Evolutionary conservation across 2,888 invertebrate genomes (phyloP), one percentile per base, ranked within the genome.

Genomic region (Proisotoma minuta): DNA sequence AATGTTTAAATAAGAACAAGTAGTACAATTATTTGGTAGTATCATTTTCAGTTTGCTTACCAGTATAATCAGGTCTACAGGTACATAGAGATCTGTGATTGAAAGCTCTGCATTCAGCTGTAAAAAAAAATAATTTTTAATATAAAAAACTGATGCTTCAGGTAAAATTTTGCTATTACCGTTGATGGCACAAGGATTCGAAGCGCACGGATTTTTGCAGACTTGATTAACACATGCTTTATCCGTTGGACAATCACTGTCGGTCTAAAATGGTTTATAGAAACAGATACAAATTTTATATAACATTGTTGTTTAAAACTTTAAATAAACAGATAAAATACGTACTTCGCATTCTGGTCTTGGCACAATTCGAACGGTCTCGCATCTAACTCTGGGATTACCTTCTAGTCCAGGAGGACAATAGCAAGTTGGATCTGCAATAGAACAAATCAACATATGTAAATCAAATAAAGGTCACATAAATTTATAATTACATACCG

Each of bases 31-130:
- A 15, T 34, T 15, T 15, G 8, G 8, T 34, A 10, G 8, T 47
- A 72, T 90, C 88, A 76, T 91, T 89, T 75, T 34, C 34, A 8
- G 34, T 34, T 34, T 15, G n/a, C 34, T 15, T 15, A 34, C 93
- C 94, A 68, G 89, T 88, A 75, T 85, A 90, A 34, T 89, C 88
- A 26, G 47, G 76, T 20, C 91, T 89, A 76, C 93, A 94, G 0
- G 86, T 86, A 76, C 94, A 94, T 5, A 89, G 81, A 0, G 91
- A 86, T 63, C 86, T 85, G 77, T 92, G 91, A 79, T 91, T 85
- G 75, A 90, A 80, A 63, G 83, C 82, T 79, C 87, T 83, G 78
- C 93, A 84, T 75, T 91, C 82, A 1, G 93, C 89, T 15, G 24
- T 23, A 22, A 22, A 2, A 49, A 24, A 49, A 74, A 22, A 22